A percentile compares a stretch with the other conserved stretches of the same genome.
Conservation (phyloP, 1,140 invertebrate species). For the Camponotus pennsylvanicus region DNA sequence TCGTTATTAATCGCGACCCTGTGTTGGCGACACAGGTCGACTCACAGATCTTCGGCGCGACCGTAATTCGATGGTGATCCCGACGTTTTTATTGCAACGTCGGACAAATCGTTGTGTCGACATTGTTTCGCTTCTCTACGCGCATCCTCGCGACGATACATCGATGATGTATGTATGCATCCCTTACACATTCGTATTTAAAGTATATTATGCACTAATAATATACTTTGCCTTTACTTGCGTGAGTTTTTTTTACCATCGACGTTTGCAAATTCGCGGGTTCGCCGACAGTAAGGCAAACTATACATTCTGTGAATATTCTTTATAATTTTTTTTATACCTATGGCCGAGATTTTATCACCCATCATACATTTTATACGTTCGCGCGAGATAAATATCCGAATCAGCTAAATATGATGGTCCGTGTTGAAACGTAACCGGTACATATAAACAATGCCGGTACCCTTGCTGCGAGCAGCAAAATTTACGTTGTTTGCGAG, state of each 20-base stretch:
- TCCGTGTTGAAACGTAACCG: slow-evolving; percentile 14
- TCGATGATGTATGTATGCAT: neutral
- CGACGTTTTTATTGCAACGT: slow-evolving; percentile 35
- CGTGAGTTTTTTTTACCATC: neutral
- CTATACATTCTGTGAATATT: slow-evolving; percentile 16
- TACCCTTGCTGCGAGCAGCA: slow-evolving; percentile 16
- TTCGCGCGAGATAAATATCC: slow-evolving; percentile 10
- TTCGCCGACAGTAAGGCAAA: neutral
- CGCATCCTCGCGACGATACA: slow-evolving; percentile 13
- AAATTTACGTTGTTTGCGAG: slow-evolving; percentile 45
- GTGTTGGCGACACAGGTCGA: slow-evolving; percentile 53
- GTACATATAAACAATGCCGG: slow-evolving; percentile 7
- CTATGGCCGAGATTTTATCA: slow-evolving; percentile 18
- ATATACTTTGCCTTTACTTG: slow-evolving; percentile 17
- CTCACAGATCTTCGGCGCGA: slow-evolving; percentile 57
- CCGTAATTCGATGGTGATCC: slow-evolving; percentile 64
- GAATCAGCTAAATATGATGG: slow-evolving; percentile 32
- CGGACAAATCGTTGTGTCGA: slow-evolving; percentile 61
- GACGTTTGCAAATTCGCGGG: neutral
- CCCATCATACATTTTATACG: neutral
- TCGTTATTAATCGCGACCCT: slow-evolving; percentile 70
- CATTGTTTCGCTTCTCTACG: slow-evolving; percentile 13
- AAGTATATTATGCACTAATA: slow-evolving; percentile 1
- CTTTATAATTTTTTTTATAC: slow-evolving; percentile 11
- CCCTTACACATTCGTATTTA: slow-evolving; percentile 20